phyloP scores from a whole-genome alignment of 1,140 invertebrate species.

The Diprion similis region DNA sequence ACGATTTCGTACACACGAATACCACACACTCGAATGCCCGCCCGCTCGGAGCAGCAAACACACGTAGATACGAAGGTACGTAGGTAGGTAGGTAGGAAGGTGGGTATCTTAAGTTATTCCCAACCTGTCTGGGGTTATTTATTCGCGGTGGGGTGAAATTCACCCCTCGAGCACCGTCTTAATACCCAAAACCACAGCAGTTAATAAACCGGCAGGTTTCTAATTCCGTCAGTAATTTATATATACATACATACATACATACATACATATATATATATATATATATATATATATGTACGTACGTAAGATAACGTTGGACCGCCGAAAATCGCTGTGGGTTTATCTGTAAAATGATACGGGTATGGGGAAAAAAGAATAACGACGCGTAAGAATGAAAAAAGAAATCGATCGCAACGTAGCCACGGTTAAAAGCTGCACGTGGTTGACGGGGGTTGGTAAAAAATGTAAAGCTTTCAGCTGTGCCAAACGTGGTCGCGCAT shows the following conservation, averaged over 20 bases:
- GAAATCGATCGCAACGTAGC: not conserved
- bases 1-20: not conserved
- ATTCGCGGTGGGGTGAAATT: slow-evolving; percentile 1
- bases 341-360: too few species aligned
- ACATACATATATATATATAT: too few species aligned
- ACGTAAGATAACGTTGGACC: too few species aligned
- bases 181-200: slow-evolving; percentile 7
- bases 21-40: not conserved
- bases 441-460: not conserved
- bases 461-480: not conserved
- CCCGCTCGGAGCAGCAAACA: not conserved
- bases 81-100: not conserved
- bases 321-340: too few species aligned
- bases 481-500: not conserved
- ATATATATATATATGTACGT: too few species aligned
- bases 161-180: slow-evolving; percentile 1
- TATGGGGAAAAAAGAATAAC: too few species aligned
- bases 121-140: slow-evolving; percentile 2
- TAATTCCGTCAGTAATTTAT: not conserved
- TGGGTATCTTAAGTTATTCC: not conserved
- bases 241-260: too few species aligned
- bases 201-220: slow-evolving; percentile 7
- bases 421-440: not conserved
- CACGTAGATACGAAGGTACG: not conserved
- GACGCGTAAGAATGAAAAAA: not conserved